Conservation (phyloP, 2,888 invertebrate genomes). For the Vandiemenella viatica region DNA sequence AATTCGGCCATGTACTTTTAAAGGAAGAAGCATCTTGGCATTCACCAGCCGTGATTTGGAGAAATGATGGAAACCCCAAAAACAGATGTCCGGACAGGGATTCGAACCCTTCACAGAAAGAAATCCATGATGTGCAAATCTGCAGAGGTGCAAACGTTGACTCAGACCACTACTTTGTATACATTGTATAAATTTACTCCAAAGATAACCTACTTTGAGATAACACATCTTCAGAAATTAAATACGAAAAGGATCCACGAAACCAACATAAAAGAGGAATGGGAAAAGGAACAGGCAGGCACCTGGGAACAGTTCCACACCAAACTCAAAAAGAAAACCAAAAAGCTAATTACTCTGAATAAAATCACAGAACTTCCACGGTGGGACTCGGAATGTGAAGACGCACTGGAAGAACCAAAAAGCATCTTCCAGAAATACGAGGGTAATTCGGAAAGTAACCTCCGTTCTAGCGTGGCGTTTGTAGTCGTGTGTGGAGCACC, state of each 20-base stretch:
- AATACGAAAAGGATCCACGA: too few species aligned
- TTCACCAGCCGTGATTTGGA: too few species aligned
- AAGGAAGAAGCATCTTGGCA: too few species aligned
- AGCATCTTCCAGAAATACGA: too few species aligned
- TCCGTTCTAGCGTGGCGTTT: too few species aligned
- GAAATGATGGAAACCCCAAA: too few species aligned
- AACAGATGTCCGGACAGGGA: too few species aligned
- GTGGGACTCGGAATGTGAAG: background rate
- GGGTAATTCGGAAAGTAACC: too few species aligned
- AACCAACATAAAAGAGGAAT: background rate
- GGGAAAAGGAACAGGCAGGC: background rate
- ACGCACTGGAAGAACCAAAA: background rate
- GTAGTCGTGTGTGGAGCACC: too few species aligned
- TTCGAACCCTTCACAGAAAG: too few species aligned
- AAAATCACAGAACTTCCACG: background rate
- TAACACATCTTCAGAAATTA: background rate
- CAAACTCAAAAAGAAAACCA: conserved; percentile 2
- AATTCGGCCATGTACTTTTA: too few species aligned
- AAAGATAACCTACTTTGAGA: background rate
- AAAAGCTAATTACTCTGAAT: background rate
- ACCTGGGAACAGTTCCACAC: background rate
- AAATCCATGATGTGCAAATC: too few species aligned
- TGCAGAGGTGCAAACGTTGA: background rate
- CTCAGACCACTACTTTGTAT: background rate
- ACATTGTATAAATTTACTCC: background rate